Evolutionary conservation across 2,113 vertebrate species (phyloP), one percentile per base, ranked within the genome.

Genomic region (Caranx melampygus): DNA sequence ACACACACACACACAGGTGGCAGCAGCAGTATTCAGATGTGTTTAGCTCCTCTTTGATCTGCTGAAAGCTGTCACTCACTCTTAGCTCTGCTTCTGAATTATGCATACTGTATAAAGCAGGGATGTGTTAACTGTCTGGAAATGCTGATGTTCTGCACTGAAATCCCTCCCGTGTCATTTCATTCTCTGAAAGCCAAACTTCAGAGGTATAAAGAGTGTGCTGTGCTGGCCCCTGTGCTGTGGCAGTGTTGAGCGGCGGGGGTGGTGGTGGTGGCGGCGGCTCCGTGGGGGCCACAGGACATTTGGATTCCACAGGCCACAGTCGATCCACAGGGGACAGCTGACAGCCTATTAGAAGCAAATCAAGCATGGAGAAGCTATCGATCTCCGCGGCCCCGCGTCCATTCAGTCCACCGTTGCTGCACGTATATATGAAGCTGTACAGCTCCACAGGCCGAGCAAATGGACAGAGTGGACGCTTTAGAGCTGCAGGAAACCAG

Each of bases 321-420:
- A 15, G 37, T 68, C 58, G 54, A 66, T 57, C 63, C 75, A 52
- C 42, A 54, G 60, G 44, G 76, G 72, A 26, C 26, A 66, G 75
- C 81, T 70, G 81, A 82, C 84, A 86, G 84, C 52, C 87, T 83
- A 87, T 93, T 90, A 92, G 84, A 76, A 78, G 69, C 78, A 92
- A 91, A 94, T 94, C 86, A 89, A 72, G 64, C 85, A 78, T 69
- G 64, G 78, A 76, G 57, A 79, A 83, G 86, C 57, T 83, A 93
- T 90, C 71, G 82, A 93, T 93, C 81, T 54, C 42, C 57, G 3
- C 20, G 63, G 60, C 65, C 35, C 65, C 35, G 37, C 37, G 3
- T 78, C 52, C 75, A 34, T 49, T 78, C 61, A 71, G 31, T 60
- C 59, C 75, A 65, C 62, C 51, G 45, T 75, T 58, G 72, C 78